Evolutionary conservation across 2,113 vertebrate species (phyloP).

Genomic region (Argyrosomus japonicus): DNA sequence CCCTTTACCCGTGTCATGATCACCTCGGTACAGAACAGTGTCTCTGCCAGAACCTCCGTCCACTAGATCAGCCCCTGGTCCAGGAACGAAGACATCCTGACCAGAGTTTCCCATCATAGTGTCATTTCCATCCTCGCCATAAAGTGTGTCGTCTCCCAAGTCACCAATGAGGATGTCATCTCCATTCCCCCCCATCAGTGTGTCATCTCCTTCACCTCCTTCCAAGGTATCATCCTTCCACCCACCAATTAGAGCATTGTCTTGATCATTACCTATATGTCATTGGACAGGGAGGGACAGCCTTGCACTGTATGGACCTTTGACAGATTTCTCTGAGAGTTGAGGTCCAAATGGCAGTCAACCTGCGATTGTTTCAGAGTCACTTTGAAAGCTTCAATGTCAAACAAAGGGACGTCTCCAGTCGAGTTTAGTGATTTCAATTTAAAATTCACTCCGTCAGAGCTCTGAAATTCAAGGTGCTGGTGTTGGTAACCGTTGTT

Average conservation of each 20-base stretch:
- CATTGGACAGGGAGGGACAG: constrained; percentile 54
- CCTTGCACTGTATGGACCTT: constrained; percentile 66
- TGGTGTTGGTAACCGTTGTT: constrained; percentile 15
- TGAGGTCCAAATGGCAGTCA: constrained; percentile 64
- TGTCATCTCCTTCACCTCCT: constrained; percentile 70
- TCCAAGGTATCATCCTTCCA: constrained; percentile 55
- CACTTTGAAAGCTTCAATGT: constrained; percentile 67
- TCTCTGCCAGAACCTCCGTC: constrained; percentile 72
- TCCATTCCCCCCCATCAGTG: constrained; percentile 63
- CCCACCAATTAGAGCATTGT: constrained; percentile 62
- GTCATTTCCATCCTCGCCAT: constrained; percentile 69
- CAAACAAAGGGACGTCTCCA: neutral
- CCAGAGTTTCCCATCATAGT: constrained; percentile 65
- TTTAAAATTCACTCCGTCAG: constrained; percentile 63
- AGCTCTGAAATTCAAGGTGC: constrained; percentile 63
- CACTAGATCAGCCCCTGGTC: constrained; percentile 63
- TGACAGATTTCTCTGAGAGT: constrained; percentile 55
- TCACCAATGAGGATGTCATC: constrained; percentile 62
- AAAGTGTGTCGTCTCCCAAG: constrained; percentile 67
- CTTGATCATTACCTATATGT: constrained; percentile 56
- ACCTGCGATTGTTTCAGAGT: constrained; percentile 30
- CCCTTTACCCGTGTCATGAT: constrained; percentile 49
- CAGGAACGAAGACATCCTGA: constrained; percentile 64
- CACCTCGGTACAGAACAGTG: constrained; percentile 65
- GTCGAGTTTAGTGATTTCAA: constrained; percentile 19